phyloP scores from a whole-genome alignment of 2,113 vertebrate species.

The Reinhardtius hippoglossoides region DNA sequence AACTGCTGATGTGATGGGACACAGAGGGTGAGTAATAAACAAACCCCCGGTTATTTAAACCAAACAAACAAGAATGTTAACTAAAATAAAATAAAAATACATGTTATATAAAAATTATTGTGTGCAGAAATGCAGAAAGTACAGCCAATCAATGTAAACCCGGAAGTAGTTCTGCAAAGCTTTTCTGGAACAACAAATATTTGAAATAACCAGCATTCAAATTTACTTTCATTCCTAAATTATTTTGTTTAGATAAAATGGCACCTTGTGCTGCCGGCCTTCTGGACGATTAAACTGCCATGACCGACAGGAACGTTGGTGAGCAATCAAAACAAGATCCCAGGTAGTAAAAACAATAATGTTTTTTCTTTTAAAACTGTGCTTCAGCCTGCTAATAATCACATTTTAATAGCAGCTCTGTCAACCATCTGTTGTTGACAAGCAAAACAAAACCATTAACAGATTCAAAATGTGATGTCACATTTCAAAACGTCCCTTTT shows the following conservation, averaged over 20 bases:
- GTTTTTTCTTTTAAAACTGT: constrained; percentile 4
- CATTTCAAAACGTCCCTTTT: neutral
- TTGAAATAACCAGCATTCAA: neutral
- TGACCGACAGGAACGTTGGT: neutral
- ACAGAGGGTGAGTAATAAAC: neutral
- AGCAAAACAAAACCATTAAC: neutral
- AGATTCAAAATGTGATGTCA: neutral
- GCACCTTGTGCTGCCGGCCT: neutral
- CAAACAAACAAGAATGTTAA: neutral
- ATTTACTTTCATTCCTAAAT: neutral
- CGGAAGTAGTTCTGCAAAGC: neutral
- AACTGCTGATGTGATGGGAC: neutral
- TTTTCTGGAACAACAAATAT: neutral
- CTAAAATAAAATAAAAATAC: neutral
- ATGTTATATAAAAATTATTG: neutral
- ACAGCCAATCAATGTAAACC: neutral
- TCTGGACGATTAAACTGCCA: neutral
- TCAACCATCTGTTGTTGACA: neutral
- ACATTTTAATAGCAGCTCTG: neutral
- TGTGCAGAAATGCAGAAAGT: neutral
- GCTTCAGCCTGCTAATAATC: neutral
- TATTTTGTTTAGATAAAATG: neutral
- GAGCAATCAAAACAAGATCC: neutral
- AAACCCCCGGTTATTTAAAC: neutral
- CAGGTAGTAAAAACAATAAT: constrained; percentile 9